phyloP scores from a whole-genome alignment of 2,888 invertebrate species.

The Cryptus viduatorius region DNA sequence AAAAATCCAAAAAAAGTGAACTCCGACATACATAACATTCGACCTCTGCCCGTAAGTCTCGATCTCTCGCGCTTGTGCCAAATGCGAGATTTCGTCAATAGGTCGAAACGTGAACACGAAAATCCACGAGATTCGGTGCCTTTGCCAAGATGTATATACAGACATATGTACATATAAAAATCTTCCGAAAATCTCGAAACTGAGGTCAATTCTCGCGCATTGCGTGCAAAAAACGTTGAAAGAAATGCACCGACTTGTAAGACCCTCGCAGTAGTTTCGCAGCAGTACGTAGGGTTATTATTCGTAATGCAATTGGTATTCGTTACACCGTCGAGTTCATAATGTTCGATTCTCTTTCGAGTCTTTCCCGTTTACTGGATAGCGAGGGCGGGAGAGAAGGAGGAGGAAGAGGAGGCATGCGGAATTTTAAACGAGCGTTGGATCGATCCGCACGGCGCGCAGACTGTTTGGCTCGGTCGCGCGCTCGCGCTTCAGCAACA shows the following conservation, averaged over 20 bases:
- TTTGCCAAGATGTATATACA: conserved; percentile 22
- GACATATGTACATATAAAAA: neutral
- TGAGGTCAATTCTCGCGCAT: conserved; percentile 11
- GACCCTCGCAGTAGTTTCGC: conserved; percentile 41
- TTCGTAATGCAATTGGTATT: conserved; percentile 54
- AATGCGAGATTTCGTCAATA: neutral
- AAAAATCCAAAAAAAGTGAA: too few species aligned
- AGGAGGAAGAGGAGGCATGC: conserved; percentile 22
- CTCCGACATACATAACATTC: neutral
- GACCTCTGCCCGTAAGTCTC: neutral
- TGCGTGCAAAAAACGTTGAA: conserved; percentile 35
- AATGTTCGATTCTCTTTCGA: conserved; percentile 57
- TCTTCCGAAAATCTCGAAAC: neutral
- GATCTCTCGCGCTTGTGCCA: neutral
- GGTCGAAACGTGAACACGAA: neutral
- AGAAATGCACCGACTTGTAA: conserved; percentile 3
- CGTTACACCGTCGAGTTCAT: conserved; percentile 42
- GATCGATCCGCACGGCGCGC: conserved; percentile 45
- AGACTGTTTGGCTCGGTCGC: conserved; percentile 48
- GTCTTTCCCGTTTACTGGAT: conserved; percentile 64
- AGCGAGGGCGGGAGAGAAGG: neutral
- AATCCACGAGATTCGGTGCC: neutral
- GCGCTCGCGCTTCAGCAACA: conserved; percentile 58
- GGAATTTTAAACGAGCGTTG: conserved; percentile 73
- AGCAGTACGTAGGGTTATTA: conserved; percentile 46